phyloP scores from a whole-genome alignment of 2,797 vertebrate species.

The Muraenolepis orangiensis region DNA sequence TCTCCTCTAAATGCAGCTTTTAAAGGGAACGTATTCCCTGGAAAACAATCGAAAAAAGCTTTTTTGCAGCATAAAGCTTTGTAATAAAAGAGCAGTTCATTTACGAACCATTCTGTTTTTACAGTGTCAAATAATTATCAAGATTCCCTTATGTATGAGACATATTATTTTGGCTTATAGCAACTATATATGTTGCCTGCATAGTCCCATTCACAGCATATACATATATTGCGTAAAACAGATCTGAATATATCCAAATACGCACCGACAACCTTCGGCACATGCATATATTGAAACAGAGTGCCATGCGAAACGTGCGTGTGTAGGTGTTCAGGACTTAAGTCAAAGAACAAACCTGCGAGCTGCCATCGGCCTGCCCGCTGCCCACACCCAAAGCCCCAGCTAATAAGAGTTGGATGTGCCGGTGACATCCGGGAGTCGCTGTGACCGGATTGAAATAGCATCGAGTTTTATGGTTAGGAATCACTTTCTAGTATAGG shows the following conservation, averaged over 20 bases:
- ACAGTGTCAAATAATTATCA: neutral
- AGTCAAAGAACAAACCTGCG: constrained; percentile 60
- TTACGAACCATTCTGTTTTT: neutral
- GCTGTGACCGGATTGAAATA: constrained; percentile 36
- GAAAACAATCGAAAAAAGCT: neutral
- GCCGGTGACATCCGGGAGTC: constrained; percentile 43
- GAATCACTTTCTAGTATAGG: constrained; percentile 8
- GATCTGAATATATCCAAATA: neutral
- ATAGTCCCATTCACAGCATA: too few relatives aligned
- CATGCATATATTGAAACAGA: neutral
- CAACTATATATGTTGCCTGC: too few relatives aligned
- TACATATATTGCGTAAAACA: too few relatives aligned
- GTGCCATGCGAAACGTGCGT: constrained; percentile 26
- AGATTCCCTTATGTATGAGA: neutral
- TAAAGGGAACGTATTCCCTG: neutral
- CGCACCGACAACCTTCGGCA: neutral
- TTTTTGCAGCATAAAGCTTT: neutral
- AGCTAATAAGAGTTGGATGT: constrained; percentile 47
- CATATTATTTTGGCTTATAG: neutral
- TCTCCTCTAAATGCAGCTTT: neutral
- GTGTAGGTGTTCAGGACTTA: constrained; percentile 62
- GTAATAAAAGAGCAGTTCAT: neutral
- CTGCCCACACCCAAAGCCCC: neutral
- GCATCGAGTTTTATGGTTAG: constrained; percentile 29
- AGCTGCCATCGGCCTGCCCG: neutral